These are phyloP conservation scores for Regulus satrapa DNA, from an alignment of 2,113 vertebrate genomes.

Conservation along the genomic window DNA sequence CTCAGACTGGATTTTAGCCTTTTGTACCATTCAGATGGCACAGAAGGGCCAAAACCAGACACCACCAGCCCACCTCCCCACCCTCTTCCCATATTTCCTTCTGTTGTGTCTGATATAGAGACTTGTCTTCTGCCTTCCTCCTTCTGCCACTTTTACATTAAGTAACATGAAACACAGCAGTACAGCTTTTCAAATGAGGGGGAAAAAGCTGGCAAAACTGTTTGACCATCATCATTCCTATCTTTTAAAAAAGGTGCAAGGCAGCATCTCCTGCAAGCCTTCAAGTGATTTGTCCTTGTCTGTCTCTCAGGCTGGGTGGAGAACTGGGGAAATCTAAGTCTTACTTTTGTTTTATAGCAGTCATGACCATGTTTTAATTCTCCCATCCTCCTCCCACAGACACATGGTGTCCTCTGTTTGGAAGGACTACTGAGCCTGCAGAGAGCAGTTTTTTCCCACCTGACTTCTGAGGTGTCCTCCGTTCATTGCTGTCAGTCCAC, in stretches of 20 bases:
- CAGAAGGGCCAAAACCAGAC: not conserved
- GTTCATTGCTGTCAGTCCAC: not conserved
- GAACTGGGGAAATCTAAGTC: not conserved
- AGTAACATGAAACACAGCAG: not conserved
- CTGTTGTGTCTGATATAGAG: not conserved
- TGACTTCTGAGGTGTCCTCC: not conserved
- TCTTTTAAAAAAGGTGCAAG: not conserved
- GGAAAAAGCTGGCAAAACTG: not conserved
- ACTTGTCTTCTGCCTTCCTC: not conserved
- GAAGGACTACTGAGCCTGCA: not conserved
- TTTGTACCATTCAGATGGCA: not conserved
- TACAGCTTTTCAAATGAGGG: not conserved
- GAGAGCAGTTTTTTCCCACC: not conserved
- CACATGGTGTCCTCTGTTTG: not conserved
- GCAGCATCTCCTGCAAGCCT: not conserved
- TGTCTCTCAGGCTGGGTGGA: not conserved
- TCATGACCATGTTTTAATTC: not conserved
- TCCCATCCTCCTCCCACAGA: not conserved
- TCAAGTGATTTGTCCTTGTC: not conserved
- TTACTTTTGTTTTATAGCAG: not conserved
- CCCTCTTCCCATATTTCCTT: not conserved
- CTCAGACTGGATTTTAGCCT: conserved; percentile 17
- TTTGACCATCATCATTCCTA: not conserved
- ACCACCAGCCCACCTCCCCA: not conserved
- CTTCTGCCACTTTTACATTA: not conserved